phyloP scores from a whole-genome alignment of 2,113 vertebrate genomes.

The Macroglossus sobrinus region DNA sequence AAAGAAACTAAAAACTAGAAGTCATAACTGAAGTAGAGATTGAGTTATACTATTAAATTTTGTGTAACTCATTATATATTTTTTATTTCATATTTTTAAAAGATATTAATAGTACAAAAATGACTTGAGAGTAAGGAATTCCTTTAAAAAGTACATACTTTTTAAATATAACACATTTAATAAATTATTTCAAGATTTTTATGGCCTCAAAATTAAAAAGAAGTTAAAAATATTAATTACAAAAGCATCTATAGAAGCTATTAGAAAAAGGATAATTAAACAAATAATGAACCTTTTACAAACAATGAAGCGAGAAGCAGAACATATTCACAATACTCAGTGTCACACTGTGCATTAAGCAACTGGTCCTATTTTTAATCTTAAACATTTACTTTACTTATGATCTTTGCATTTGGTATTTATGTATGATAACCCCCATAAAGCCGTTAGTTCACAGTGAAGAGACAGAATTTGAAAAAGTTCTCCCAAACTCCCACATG shows the following conservation, averaged over 20 bases:
- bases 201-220: neutral
- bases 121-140: neutral
- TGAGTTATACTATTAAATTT: neutral
- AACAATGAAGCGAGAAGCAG: neutral
- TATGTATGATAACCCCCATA: neutral
- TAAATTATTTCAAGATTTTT: neutral
- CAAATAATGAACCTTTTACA: neutral
- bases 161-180: neutral
- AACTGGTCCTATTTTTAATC: neutral
- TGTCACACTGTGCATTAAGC: neutral
- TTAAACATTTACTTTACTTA: neutral
- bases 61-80: neutral
- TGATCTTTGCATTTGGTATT: neutral
- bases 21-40: neutral
- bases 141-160: neutral
- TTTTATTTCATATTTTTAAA: neutral
- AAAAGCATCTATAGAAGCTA: neutral
- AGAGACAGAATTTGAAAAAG: conserved; percentile 1
- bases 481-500: neutral
- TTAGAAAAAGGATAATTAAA: neutral
- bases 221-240: neutral
- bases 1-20: neutral
- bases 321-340: neutral
- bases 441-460: neutral
- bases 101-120: neutral